Conservation (phyloP, 2,113 vertebrate species). For the Melanotaenia duboulayi region DNA sequence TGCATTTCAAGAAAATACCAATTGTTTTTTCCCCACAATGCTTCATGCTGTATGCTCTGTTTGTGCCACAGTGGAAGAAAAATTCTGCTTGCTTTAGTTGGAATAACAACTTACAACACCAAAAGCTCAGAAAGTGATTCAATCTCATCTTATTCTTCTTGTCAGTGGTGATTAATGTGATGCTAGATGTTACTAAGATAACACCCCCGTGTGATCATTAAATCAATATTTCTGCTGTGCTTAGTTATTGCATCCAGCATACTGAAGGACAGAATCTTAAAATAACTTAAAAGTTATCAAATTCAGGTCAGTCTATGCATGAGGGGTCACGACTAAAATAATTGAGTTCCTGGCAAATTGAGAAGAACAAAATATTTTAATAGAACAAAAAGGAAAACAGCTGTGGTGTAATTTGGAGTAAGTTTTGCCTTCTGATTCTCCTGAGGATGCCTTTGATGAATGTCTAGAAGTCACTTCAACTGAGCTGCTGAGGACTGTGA, state of each 20-base stretch:
- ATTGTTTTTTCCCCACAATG: neutral
- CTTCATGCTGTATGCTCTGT: neutral
- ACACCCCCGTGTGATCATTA: no score
- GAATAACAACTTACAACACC: neutral
- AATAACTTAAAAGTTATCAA: constrained; percentile 10
- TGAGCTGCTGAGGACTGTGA: neutral
- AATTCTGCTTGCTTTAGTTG: neutral
- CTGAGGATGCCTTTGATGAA: neutral
- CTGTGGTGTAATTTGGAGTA: neutral
- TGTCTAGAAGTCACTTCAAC: neutral
- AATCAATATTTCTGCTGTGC: no score
- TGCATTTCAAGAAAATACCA: no score
- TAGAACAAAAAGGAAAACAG: neutral
- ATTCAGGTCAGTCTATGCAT: neutral
- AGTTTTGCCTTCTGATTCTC: neutral
- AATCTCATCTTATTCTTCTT: neutral
- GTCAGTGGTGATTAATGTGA: no score
- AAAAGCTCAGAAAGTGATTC: no score
- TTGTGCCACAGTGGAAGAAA: neutral
- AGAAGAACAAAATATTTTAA: neutral
- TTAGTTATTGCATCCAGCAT: no score
- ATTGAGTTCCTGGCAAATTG: neutral
- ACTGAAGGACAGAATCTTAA: no score
- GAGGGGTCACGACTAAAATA: neutral
- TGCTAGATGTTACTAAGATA: no score